These are phyloP conservation scores for Gymnorhina tibicen DNA, from an alignment of 2,113 vertebrate genomes.

Conservation along the genomic window DNA sequence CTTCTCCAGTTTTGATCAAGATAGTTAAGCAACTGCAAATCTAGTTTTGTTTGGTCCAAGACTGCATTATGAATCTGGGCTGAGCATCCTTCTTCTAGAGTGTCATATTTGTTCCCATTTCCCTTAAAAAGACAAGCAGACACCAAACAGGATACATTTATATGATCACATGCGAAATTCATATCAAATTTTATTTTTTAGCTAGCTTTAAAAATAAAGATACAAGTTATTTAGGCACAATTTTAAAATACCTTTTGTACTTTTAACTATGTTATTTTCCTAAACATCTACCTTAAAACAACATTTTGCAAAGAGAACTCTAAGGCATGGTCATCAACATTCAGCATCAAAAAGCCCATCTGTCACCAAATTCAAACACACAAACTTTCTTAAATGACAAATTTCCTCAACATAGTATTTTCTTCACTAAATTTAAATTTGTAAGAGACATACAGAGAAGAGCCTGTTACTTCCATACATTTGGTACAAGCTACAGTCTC, in stretches of 20 bases:
- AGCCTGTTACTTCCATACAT: background rate
- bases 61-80: conserved; percentile 88
- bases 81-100: conserved; percentile 83
- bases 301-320: background rate
- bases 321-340: background rate
- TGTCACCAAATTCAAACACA: background rate
- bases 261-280: background rate
- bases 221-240: background rate
- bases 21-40: conserved; percentile 85
- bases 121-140: conserved; percentile 69
- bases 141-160: background rate
- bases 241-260: background rate
- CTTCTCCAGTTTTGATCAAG: conserved; percentile 88
- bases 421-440: background rate
- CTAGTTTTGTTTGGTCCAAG: conserved; percentile 81
- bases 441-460: background rate
- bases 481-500: background rate
- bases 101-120: conserved; percentile 57
- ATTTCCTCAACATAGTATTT: background rate
- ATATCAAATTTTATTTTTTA: background rate
- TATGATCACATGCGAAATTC: background rate
- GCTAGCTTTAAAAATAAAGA: background rate
- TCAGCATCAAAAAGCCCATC: background rate
- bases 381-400: background rate
- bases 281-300: background rate